Evolutionary conservation across 53 echinoderm and acorn worm species (phyloP).

Genomic region (Actinopyga echinites): DNA sequence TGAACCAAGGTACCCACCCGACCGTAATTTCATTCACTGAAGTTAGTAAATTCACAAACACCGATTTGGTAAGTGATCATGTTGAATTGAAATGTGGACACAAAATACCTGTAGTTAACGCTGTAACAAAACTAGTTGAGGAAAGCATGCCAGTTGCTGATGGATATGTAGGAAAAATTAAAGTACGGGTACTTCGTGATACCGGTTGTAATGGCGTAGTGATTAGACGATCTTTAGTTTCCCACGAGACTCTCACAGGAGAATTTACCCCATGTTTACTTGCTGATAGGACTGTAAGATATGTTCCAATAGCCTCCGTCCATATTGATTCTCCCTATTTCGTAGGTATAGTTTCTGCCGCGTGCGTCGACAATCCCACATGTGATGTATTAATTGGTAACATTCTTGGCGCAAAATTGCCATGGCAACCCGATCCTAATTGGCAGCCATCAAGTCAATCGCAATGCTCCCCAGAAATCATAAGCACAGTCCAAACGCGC

Average conservation of each 20-base stretch:
- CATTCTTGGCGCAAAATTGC: constrained; percentile 7
- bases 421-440: neutral
- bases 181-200: constrained; percentile 47
- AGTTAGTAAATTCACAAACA: neutral
- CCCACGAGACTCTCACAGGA: neutral
- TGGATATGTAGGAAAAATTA: neutral
- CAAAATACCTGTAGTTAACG: neutral
- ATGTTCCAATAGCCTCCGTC: neutral
- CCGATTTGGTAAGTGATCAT: neutral
- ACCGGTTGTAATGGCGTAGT: constrained; percentile 60
- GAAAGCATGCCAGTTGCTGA: constrained; percentile 3
- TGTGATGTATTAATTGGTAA: constrained; percentile 3
- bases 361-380: constrained; percentile 4
- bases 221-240: constrained; percentile 10
- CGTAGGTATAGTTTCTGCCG: neutral
- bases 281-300: neutral
- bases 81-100: constrained; percentile 9
- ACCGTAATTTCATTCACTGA: neutral
- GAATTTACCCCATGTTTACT: constrained; percentile 1
- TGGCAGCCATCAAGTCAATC: neutral
- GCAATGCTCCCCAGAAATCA: neutral
- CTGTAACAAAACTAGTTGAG: neutral
- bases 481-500: neutral
- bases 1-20: neutral
- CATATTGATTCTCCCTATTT: neutral